A percentile compares a stretch with the other conserved stretches of the same genome.
Conservation (phyloP, 2,888 invertebrate genomes). For the Apotomis betuletana region DNA sequence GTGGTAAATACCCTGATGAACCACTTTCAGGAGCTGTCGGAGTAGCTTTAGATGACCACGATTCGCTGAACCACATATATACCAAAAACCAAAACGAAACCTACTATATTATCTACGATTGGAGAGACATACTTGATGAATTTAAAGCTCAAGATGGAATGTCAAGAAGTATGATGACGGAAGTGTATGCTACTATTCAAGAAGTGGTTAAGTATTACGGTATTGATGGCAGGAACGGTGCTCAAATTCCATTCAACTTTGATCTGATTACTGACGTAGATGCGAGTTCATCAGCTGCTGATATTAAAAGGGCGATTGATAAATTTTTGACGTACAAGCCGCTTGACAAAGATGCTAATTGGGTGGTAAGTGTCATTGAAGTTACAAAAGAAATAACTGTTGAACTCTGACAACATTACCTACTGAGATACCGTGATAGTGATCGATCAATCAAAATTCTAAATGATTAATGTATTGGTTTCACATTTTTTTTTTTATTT, state of each 20-base stretch:
- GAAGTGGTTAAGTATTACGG: conserved; percentile 87
- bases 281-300: conserved; percentile 82
- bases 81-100: conserved; percentile 85
- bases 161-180: conserved; percentile 88
- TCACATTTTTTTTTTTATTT: background rate
- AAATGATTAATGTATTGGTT: background rate
- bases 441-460: no score
- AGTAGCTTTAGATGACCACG: conserved; percentile 77
- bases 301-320: conserved; percentile 85
- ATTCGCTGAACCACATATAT: conserved; percentile 84
- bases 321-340: conserved; percentile 87
- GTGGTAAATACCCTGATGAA: conserved; percentile 81
- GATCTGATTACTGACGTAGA: conserved; percentile 86
- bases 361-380: conserved; percentile 86
- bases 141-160: conserved; percentile 74
- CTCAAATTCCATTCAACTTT: conserved; percentile 92
- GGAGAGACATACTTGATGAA: conserved; percentile 85
- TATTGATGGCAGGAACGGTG: conserved; percentile 81
- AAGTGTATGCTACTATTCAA: conserved; percentile 86
- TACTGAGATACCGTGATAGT: no score
- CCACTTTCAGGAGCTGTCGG: conserved; percentile 74
- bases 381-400: background rate
- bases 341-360: conserved; percentile 85
- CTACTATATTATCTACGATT: conserved; percentile 86
- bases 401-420: no score